A percentile compares a stretch with the other conserved stretches of the same genome.
phyloP scores from a whole-genome alignment of 2,113 vertebrate genomes.

The Phaethon lepturus region DNA sequence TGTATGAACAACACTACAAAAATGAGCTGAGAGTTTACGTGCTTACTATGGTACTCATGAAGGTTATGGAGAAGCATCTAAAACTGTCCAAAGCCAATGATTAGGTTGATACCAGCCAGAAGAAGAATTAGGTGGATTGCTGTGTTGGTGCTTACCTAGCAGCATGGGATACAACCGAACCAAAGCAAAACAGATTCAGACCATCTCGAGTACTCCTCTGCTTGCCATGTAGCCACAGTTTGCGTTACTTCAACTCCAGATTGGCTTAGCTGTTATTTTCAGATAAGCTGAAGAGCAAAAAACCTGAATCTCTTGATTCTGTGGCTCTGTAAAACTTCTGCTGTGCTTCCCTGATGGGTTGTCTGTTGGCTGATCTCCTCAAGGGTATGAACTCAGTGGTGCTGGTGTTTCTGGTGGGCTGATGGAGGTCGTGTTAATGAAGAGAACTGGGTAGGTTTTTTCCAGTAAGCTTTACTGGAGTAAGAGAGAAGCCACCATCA shows the following conservation, averaged over 20 bases:
- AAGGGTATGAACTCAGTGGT: not conserved
- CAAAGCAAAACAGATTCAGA: not conserved
- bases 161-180: not conserved
- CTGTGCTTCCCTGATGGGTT: not conserved
- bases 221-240: not conserved
- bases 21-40: not conserved
- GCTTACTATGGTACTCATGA: not conserved
- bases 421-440: not conserved
- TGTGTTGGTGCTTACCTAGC: not conserved
- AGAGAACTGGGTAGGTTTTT: not conserved
- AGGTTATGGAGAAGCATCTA: not conserved
- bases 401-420: not conserved
- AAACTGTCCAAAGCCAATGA: not conserved
- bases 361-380: not conserved
- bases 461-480: not conserved
- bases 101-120: not conserved
- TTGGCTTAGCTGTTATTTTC: not conserved
- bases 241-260: not conserved
- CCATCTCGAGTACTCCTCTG: not conserved
- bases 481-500: not conserved
- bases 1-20: not conserved
- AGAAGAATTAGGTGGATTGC: not conserved
- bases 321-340: not conserved
- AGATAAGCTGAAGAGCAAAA: not conserved
- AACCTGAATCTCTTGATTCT: fast-evolving